These are phyloP conservation scores for Apodemus speciosus DNA, from an alignment of 2,113 vertebrate species.

Conservation along the genomic window DNA sequence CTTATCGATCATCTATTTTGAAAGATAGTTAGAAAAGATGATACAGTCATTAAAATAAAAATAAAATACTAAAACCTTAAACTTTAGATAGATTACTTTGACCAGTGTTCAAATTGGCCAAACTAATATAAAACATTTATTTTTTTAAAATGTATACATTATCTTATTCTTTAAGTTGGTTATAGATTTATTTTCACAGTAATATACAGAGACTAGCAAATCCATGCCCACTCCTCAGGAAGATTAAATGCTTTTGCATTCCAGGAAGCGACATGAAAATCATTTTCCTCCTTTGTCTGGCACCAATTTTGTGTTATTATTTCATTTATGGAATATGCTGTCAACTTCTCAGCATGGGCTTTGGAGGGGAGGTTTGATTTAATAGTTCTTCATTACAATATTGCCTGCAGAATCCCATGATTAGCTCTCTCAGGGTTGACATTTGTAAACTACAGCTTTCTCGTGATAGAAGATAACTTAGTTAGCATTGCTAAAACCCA, in stretches of 20 bases:
- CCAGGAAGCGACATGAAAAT: conserved; percentile 75
- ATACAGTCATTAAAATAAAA: conserved; percentile 1
- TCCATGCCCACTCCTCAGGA: conserved; percentile 61
- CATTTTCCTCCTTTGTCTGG: conserved; percentile 75
- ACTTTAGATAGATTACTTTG: conserved; percentile 27
- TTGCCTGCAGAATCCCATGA: conserved; percentile 74
- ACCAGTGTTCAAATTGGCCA: conserved; percentile 27
- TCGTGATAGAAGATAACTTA: conserved; percentile 65
- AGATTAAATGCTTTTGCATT: conserved; percentile 68
- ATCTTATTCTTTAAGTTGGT: conserved; percentile 32
- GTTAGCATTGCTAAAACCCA: conserved; percentile 67
- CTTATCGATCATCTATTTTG: not conserved
- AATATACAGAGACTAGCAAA: conserved; percentile 69
- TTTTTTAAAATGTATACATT: conserved; percentile 44
- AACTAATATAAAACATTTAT: conserved; percentile 34
- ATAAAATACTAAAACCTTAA: conserved; percentile 46
- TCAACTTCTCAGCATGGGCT: conserved; percentile 81
- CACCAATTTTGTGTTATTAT: conserved; percentile 81
- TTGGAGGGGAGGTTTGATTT: conserved; percentile 75
- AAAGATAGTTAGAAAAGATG: conserved; percentile 7
- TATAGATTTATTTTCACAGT: conserved; percentile 68
- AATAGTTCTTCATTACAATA: conserved; percentile 81
- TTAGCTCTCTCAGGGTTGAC: conserved; percentile 76
- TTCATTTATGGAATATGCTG: conserved; percentile 83
- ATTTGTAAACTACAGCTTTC: conserved; percentile 77